Percentiles rank a stretch among this genome's conserved stretches.
phyloP scores from a whole-genome alignment of 2,888 invertebrate genomes.

The Labia minor region DNA sequence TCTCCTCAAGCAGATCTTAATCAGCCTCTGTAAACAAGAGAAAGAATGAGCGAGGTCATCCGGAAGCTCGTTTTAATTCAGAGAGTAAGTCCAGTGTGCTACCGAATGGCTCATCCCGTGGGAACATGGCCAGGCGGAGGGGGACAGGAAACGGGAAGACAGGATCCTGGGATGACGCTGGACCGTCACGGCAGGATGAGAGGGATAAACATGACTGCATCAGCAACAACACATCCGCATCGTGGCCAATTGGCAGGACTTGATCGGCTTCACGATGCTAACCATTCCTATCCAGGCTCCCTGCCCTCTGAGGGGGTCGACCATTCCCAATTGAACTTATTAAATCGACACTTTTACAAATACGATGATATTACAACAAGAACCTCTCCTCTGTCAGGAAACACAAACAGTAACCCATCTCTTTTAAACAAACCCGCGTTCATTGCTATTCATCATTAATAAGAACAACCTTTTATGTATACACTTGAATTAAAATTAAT shows the following conservation, averaged over 20 bases:
- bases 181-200: slow-evolving; percentile 6
- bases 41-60: not conserved
- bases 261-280: not conserved
- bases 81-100: not conserved
- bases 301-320: too few species aligned
- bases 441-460: too few species aligned
- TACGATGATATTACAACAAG: too few species aligned
- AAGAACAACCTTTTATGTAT: too few species aligned
- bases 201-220: slow-evolving; percentile 13
- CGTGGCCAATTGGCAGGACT: slow-evolving; percentile 13
- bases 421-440: too few species aligned
- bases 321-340: too few species aligned
- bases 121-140: not conserved
- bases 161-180: slow-evolving; percentile 7
- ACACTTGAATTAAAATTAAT: too few species aligned
- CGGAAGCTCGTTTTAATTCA: not conserved
- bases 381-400: too few species aligned
- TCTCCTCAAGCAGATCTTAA: too few species aligned
- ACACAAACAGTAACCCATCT: too few species aligned
- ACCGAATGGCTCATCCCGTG: not conserved
- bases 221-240: slow-evolving; percentile 13
- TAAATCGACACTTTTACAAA: too few species aligned
- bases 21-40: too few species aligned
- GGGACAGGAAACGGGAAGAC: slow-evolving; percentile 7
- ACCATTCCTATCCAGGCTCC: not conserved